Conservation (phyloP, 2,797 vertebrate species). For the Cryptoblepharus egeriae region DNA sequence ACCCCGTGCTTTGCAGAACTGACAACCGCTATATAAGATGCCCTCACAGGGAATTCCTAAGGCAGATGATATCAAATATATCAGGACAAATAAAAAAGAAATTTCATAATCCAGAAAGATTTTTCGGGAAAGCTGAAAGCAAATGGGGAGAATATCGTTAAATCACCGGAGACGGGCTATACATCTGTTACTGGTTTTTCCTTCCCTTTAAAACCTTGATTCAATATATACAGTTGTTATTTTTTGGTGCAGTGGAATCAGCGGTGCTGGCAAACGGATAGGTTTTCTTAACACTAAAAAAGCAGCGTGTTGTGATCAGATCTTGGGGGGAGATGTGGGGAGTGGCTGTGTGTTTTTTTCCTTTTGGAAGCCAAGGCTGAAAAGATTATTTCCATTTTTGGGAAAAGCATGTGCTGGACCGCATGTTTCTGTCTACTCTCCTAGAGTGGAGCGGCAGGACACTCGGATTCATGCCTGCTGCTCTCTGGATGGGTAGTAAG, state of each 20-base stretch:
- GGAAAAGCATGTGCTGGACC: constrained; percentile 16
- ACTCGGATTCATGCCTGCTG: constrained; percentile 5
- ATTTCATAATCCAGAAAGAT: background rate
- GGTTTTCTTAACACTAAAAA: background rate
- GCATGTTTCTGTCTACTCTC: constrained; percentile 12
- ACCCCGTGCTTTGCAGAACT: no score
- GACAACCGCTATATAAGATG: no score
- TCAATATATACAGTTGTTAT: background rate
- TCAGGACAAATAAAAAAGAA: background rate
- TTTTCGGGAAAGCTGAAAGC: background rate
- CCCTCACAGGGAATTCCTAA: background rate
- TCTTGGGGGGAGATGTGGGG: background rate
- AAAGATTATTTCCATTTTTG: constrained; percentile 41
- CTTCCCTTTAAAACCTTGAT: background rate
- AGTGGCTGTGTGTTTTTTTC: constrained; percentile 6
- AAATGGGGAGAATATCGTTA: background rate
- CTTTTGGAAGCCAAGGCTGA: background rate
- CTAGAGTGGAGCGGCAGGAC: background rate
- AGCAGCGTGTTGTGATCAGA: fast-evolving
- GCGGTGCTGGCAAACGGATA: background rate
- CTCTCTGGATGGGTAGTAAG: background rate
- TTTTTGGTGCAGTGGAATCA: background rate
- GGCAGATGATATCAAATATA: background rate
- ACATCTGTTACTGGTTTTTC: background rate
- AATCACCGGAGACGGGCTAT: background rate